Evolutionary conservation across 2,797 vertebrate species (phyloP).

Genomic region (Megaceryle alcyon): DNA sequence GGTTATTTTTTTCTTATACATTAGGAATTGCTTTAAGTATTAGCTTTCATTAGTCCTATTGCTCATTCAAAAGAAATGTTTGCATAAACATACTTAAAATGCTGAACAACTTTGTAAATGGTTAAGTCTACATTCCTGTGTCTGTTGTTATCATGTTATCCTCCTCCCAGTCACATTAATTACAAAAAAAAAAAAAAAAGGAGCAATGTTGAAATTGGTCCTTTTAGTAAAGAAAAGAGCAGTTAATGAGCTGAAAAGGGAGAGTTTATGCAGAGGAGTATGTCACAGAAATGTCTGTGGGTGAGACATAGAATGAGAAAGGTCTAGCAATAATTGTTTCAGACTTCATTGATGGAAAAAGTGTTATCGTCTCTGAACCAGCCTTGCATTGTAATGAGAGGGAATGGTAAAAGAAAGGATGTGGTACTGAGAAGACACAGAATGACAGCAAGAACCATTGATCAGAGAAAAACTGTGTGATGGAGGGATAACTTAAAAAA

Average conservation of each 20-base stretch:
- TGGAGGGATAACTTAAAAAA: not conserved
- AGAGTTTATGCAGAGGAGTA: not conserved
- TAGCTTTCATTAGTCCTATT: not conserved
- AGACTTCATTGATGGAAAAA: not conserved
- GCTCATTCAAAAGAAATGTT: not conserved
- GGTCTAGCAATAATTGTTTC: not conserved
- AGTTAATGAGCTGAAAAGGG: not conserved
- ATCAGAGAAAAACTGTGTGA: not conserved
- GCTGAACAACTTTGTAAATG: not conserved
- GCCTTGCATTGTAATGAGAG: not conserved
- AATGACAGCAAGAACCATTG: not conserved
- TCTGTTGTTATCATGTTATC: not conserved
- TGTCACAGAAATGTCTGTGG: not conserved
- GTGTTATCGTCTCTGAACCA: not conserved
- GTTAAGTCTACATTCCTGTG: not conserved
- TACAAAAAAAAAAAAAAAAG: not conserved
- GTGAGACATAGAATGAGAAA: not conserved
- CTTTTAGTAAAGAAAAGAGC: not conserved
- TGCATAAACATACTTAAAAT: not conserved
- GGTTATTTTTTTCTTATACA: not conserved
- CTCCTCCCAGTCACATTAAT: not conserved
- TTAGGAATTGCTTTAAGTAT: not conserved
- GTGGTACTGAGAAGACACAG: not conserved
- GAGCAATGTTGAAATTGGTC: not conserved
- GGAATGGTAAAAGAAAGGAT: not conserved